phyloP scores from a whole-genome alignment of 2,888 invertebrate species.

The Spatulosminthurus flaviceps region DNA sequence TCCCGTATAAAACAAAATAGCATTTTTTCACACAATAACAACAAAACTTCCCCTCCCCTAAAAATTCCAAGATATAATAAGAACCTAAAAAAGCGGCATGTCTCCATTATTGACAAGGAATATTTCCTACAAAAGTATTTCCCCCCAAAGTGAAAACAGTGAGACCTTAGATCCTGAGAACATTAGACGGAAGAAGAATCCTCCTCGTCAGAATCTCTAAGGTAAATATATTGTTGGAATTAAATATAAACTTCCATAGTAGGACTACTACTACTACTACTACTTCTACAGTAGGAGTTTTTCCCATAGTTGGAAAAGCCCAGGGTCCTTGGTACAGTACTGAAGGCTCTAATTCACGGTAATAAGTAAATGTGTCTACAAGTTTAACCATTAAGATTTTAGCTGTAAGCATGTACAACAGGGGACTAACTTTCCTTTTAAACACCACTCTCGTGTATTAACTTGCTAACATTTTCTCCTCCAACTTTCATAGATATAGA shows the following conservation, averaged over 20 bases:
- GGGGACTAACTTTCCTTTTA: conserved; percentile 9
- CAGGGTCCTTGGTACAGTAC: neutral
- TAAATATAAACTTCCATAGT: conserved; percentile 23
- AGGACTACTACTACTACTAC: too few species aligned
- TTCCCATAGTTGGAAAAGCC: too few species aligned
- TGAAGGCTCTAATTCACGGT: neutral
- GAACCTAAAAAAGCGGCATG: too few species aligned
- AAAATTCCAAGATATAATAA: too few species aligned
- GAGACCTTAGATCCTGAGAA: too few species aligned
- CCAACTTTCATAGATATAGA: too few species aligned
- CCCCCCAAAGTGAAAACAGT: neutral
- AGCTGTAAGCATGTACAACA: conserved; percentile 32
- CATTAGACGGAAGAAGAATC: too few species aligned
- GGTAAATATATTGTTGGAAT: conserved; percentile 36
- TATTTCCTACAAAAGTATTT: neutral
- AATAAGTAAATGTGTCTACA: conserved; percentile 4
- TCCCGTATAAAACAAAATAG: too few species aligned
- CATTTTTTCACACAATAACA: too few species aligned
- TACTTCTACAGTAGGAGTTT: too few species aligned
- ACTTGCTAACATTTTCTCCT: neutral
- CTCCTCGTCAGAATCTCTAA: conserved; percentile 24
- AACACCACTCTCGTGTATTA: neutral
- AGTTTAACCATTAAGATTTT: neutral
- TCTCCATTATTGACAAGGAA: neutral
- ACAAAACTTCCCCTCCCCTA: too few species aligned